Conservation (phyloP, 2,113 vertebrate genomes). For the Apteryx owenii region DNA sequence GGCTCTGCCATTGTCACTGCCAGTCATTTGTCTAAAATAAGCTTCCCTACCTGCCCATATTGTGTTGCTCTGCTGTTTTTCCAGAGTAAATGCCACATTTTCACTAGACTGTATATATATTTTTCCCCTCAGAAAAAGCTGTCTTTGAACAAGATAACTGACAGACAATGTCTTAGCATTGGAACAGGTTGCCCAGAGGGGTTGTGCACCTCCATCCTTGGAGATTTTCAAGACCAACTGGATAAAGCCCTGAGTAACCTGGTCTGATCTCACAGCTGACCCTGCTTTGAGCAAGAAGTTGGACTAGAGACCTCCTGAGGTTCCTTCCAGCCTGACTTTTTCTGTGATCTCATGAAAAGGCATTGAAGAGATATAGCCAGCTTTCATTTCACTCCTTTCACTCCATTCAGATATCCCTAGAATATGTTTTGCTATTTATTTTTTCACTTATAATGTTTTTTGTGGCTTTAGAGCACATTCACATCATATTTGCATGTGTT, state of each 20-base stretch:
- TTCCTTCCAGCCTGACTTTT: background rate
- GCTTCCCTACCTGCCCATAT: accelerated
- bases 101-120: background rate
- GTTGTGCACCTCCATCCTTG: background rate
- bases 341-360: background rate
- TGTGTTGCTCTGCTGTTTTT: background rate
- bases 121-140: background rate
- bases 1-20: background rate
- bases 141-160: background rate
- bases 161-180: background rate
- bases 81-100: accelerated
- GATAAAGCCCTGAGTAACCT: background rate
- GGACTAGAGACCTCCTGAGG: background rate
- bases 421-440: background rate
- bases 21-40: background rate
- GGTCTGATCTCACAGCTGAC: background rate
- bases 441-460: background rate
- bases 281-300: background rate
- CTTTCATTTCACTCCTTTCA: background rate
- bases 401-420: background rate
- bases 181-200: background rate
- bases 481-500: background rate
- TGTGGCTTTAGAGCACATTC: background rate
- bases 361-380: background rate
- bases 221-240: background rate